A percentile compares a stretch with the other conserved stretches of the same genome.
Evolutionary conservation across 1,140 invertebrate genomes (phyloP).

Genomic region (Pogonus chalceus): DNA sequence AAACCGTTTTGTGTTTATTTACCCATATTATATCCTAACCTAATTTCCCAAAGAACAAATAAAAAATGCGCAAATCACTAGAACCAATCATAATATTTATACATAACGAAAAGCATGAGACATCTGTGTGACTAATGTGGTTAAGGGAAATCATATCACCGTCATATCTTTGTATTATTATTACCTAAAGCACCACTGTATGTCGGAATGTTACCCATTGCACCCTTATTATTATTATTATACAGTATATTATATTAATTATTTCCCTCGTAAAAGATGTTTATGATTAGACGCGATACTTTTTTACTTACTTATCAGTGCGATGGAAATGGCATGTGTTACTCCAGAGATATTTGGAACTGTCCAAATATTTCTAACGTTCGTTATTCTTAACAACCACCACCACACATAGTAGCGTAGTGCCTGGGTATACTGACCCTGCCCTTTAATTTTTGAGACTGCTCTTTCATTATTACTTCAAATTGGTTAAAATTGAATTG

Average conservation of each 20-base stretch:
- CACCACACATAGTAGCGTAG: constrained; percentile 1
- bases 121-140: constrained; percentile 2
- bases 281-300: background rate
- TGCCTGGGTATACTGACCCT: background rate
- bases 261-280: background rate
- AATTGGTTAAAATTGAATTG: too few relatives aligned
- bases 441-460: too few relatives aligned
- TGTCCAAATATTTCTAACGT: too few relatives aligned
- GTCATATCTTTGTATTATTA: background rate
- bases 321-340: background rate
- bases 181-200: background rate
- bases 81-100: too few relatives aligned
- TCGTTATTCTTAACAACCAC: background rate
- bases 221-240: background rate
- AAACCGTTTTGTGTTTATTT: background rate
- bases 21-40: background rate
- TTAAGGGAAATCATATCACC: constrained; percentile 4
- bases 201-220: constrained; percentile 4
- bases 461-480: too few relatives aligned
- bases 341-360: too few relatives aligned
- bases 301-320: too few relatives aligned
- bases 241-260: background rate
- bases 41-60: background rate
- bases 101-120: background rate
- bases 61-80: too few relatives aligned